These are phyloP conservation scores for Brachionus angularis DNA, from an alignment of 1,140 invertebrate species.

Conservation along the genomic window DNA sequence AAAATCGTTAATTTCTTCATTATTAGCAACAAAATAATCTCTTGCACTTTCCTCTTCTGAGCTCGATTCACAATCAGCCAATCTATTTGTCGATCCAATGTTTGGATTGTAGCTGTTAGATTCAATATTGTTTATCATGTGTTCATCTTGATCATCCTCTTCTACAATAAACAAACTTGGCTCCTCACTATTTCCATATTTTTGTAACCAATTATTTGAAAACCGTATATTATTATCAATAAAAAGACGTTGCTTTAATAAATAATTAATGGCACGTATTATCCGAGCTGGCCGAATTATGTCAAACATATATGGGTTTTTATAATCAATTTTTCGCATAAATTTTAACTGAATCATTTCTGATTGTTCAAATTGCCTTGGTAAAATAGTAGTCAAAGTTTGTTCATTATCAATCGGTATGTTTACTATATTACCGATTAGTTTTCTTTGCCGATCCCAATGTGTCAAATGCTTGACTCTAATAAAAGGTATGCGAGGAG, in stretches of 20 bases:
- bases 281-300: not conserved
- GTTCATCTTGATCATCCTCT: not conserved
- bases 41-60: too few relatives aligned
- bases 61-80: too few relatives aligned
- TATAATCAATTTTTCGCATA: not conserved
- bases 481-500: too few relatives aligned
- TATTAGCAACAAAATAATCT: not conserved
- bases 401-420: not conserved
- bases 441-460: conserved; percentile 1
- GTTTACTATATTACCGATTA: not conserved
- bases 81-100: too few relatives aligned
- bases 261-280: not conserved
- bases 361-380: not conserved
- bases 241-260: not conserved
- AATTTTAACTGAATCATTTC: not conserved
- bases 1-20: not conserved
- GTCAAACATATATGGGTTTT: not conserved
- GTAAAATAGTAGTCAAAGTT: not conserved
- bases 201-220: not conserved
- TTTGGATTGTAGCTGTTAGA: too few relatives aligned
- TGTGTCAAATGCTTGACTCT: not conserved
- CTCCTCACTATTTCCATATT: too few relatives aligned
- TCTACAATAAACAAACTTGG: conserved; percentile 4
- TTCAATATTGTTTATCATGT: too few relatives aligned
- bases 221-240: not conserved